These are phyloP conservation scores for Lepidochrysops patricia DNA, from an alignment of 2,888 invertebrate species.

Conservation along the genomic window DNA sequence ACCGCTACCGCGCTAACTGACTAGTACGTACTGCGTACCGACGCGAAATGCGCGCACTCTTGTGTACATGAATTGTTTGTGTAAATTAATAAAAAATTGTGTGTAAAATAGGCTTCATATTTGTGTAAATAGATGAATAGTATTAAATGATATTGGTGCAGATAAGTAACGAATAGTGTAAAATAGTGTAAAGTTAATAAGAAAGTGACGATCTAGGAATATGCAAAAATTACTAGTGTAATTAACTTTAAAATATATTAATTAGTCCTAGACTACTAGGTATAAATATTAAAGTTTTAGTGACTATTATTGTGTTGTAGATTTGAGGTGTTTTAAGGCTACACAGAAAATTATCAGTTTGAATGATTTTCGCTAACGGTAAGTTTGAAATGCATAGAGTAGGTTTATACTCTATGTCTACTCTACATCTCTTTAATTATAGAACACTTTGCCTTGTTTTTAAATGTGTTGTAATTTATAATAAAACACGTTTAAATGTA, in stretches of 20 bases:
- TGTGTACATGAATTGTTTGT: neutral
- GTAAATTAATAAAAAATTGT: neutral
- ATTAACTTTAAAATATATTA: no score
- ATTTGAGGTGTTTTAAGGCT: neutral
- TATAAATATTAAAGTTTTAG: neutral
- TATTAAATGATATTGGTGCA: no score
- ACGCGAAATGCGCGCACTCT: neutral
- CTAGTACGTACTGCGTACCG: slow-evolving; percentile 8
- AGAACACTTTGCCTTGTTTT: neutral
- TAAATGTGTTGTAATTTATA: neutral
- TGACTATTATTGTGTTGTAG: neutral
- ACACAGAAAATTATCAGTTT: neutral
- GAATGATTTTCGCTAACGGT: slow-evolving; percentile 5
- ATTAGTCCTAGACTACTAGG: no score
- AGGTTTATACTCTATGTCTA: neutral
- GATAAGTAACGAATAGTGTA: no score
- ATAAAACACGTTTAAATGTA: neutral
- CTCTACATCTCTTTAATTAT: neutral
- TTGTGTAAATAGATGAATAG: no score
- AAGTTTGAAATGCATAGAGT: neutral
- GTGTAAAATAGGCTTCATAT: no score
- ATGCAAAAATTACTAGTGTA: no score
- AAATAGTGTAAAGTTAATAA: no score
- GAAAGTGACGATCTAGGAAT: no score
- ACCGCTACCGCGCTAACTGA: no score